Conservation (phyloP, 2,113 vertebrate species). For the Pelobates fuscus region DNA sequence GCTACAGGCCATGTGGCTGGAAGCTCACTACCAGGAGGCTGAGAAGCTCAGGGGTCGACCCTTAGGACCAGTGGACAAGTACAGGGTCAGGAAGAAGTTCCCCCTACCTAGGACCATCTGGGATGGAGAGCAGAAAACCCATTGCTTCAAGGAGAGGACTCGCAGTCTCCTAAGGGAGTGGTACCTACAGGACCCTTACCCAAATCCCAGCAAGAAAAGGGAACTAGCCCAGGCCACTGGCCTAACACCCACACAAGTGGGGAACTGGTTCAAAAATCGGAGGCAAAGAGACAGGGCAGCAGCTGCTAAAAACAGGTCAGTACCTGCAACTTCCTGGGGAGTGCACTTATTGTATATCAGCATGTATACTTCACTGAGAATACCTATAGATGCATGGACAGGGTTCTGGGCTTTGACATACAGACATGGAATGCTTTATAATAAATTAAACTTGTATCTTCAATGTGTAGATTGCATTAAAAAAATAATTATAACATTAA, state of each 20-base stretch:
- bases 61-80: conserved; percentile 98
- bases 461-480: too few species aligned
- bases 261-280: conserved; percentile 99
- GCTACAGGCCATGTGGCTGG: conserved; percentile 98
- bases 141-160: conserved; percentile 99
- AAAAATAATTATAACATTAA: too few species aligned
- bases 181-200: conserved; percentile 99
- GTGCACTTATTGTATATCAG: too few species aligned
- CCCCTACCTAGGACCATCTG: conserved; percentile 98
- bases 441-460: too few species aligned
- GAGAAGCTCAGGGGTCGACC: conserved; percentile 97
- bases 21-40: conserved; percentile 99
- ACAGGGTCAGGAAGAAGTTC: conserved; percentile 99
- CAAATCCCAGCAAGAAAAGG: conserved; percentile 99
- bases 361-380: too few species aligned
- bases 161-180: conserved; percentile 98
- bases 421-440: too few species aligned
- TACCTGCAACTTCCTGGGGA: conserved; percentile 53
- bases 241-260: conserved; percentile 99
- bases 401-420: too few species aligned
- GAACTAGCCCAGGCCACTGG: conserved; percentile 99
- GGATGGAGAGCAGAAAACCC: conserved; percentile 99
- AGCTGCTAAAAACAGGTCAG: conserved; percentile 98
- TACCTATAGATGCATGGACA: too few species aligned
- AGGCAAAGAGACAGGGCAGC: conserved; percentile 98